Evolutionary conservation across 2,797 vertebrate species (phyloP).

Genomic region (Anguilla marmorata): DNA sequence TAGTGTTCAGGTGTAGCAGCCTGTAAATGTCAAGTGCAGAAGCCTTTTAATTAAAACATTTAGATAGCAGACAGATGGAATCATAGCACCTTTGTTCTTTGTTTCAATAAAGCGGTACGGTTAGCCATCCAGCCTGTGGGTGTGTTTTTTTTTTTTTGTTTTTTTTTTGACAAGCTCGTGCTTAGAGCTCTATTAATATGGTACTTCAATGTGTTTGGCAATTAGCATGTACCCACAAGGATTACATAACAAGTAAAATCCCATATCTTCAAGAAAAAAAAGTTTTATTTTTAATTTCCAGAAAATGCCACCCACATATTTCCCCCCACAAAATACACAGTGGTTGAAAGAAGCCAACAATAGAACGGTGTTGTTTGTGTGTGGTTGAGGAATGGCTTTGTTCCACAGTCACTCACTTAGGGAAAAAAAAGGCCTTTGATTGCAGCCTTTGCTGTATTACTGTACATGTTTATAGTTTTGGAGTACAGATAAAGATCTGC

Average conservation of each 20-base stretch:
- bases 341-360: constrained; percentile 14
- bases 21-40: constrained; percentile 31
- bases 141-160: background rate
- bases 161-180: constrained; percentile 36
- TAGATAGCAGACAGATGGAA: constrained; percentile 12
- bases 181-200: constrained; percentile 43
- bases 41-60: constrained; percentile 42
- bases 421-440: background rate
- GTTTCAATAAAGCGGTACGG: background rate
- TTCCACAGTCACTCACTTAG: background rate
- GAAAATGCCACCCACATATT: constrained; percentile 54
- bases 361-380: constrained; percentile 36
- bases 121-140: background rate
- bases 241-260: constrained; percentile 45
- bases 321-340: constrained; percentile 43
- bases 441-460: background rate
- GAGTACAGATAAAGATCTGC: background rate
- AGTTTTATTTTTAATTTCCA: constrained; percentile 56
- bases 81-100: background rate
- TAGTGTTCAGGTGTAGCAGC: constrained; percentile 8
- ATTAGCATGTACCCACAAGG: constrained; percentile 51
- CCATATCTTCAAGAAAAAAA: constrained; percentile 50
- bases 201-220: constrained; percentile 50
- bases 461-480: background rate
- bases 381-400: constrained; percentile 3